Evolutionary conservation across 1,140 invertebrate genomes (phyloP).

Genomic region (Cyphomyrmex costatus): DNA sequence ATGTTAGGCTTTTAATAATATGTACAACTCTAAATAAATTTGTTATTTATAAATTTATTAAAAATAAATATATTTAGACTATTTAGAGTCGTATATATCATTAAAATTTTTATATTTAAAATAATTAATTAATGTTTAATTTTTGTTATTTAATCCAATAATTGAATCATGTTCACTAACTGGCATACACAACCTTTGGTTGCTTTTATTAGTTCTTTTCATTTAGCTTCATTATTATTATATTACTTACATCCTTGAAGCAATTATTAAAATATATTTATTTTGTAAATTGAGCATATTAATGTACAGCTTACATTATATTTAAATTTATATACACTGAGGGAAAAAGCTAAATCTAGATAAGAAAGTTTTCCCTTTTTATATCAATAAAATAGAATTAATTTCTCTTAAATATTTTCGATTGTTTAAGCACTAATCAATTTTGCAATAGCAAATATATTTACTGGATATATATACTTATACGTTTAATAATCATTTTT

Average conservation of each 20-base stretch:
- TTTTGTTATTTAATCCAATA: too few species aligned
- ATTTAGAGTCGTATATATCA: too few species aligned
- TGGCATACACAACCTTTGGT: background rate
- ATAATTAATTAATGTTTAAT: too few species aligned
- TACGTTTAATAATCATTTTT: background rate
- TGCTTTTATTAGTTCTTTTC: background rate
- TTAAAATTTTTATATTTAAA: too few species aligned
- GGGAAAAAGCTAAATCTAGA: background rate
- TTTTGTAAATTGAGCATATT: background rate
- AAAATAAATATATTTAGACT: too few species aligned
- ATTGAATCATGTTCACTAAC: too few species aligned
- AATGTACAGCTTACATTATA: background rate
- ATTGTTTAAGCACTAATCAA: background rate
- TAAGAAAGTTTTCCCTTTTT: background rate
- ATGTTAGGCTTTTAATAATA: too few species aligned
- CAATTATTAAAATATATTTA: too few species aligned
- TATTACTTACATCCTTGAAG: too few species aligned
- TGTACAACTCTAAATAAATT: too few species aligned
- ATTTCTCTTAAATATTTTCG: background rate
- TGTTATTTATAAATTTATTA: too few species aligned
- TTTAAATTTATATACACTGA: too few species aligned
- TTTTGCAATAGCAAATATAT: constrained; percentile 16
- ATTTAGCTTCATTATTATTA: background rate
- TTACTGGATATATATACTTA: background rate
- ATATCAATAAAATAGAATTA: background rate